Evolutionary conservation across 30 jellyfish, hydroid and myxozoan genomes (phyloP), one percentile per base, ranked within the genome.

Genomic region (Aurelia sp.): DNA sequence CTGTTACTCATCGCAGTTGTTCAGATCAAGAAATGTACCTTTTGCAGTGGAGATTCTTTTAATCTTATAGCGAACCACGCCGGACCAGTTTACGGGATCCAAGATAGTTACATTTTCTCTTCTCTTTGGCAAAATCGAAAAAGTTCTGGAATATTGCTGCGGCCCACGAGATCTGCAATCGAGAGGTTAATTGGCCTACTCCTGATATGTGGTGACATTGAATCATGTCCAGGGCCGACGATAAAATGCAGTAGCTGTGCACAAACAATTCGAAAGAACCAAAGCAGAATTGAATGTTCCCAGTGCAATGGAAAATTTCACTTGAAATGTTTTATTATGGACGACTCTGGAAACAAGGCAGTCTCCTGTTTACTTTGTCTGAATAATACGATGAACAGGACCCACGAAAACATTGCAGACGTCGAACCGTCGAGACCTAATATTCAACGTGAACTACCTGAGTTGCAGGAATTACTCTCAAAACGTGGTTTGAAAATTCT

Each of bases 401-500:
- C 65, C 3, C 82, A 71, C 19, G 82, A 71, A 71, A 71, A 71
- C 82, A 71, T 41, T 71, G 65, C 65, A 71, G 82, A 71, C 31
- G 65, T 71, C 65, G n/a, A 71, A 13, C 82, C 82, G 65, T 2
- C 76, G 69, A 71, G 65, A 27, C 63, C 69, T 71, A 3, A 4
- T 18, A 71, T 1, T 71, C 82, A 71, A 27, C 65, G 69, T 71
- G 65, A 71, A 71, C 33, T 71, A 41, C 82, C 82, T 1, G 82
- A 38, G 33, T 71, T 71, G 63, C 3, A 8, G 59, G 77, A 66
- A 66, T 66, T 66, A 66, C 82, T 71, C 82, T 41, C 65, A 71
- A 31, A 71, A 41, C 82, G 82, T 71, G 24, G 65, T 41, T 71
- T 71, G 3, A 71, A 71, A 71, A 71, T 57, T 57, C 6, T 57